Base-by-base conservation (phyloP, 2,888 invertebrate species). In the Tanypteryx hageni region DNA sequence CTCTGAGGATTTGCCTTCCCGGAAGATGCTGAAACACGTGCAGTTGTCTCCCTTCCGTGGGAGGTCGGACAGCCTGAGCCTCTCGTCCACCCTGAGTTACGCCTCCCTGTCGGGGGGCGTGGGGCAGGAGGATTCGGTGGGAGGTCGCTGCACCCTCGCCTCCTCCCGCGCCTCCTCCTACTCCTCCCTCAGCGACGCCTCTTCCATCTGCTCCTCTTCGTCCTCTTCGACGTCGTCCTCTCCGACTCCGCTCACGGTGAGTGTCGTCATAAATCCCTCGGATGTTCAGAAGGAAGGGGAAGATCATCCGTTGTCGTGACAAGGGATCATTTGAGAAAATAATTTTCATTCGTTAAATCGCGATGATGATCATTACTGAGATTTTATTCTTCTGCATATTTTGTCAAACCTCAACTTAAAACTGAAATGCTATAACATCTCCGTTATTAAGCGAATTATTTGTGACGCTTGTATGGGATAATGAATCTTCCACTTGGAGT, bases 1-100 rank as follows among this genome's bases (percentile, higher is more conserved):
- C 31, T 22, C 64, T 18, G 44, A 86, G 58, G 61, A 61, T 86
- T 61, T 44, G 14, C 64, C 59, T 61, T 22, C 7, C 13, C 86
- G 92, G 82, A 92, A 94, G 96, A 98, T 98, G 98, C 96, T 98
- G 96, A 98, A 98, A 96, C 98, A 98, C 97, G 98, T 98, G 95
- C 98, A 98, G 96, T 97, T 98, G 95, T 98, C 98, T 94, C 98
- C 98, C 94, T 97, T 98, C 95, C 96, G 98, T 95, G 97, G 97
- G 94, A 97, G 98, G 95, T 97, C 97, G 93, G 98, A 98, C 96
- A 98, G 98, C 93, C 97, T 98, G 94, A 98, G 98, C 94, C 95
- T 98, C 93, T 97, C 98, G 94, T 97, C 98, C 92, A 97, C 97
- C n/a, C 96, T 96, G 85, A 95, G 95, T 94, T 95, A 95, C 94